These are phyloP conservation scores for Drymonia ruficornis DNA, from an alignment of 2,888 invertebrate species.

Conservation along the genomic window DNA sequence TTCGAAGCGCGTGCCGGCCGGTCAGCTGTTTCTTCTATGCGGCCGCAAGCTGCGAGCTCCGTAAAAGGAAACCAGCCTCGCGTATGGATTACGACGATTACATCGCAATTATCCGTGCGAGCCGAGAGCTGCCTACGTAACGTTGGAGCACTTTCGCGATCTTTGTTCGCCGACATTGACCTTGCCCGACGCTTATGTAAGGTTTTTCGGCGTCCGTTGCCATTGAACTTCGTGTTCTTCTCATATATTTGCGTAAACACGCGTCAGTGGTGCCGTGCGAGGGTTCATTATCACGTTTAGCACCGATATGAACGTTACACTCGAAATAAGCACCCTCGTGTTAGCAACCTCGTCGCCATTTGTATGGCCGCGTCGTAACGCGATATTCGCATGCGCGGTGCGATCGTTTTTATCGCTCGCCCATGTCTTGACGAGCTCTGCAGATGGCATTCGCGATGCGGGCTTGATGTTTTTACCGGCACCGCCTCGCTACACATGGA, in stretches of 20 bases:
- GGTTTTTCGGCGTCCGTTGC: constrained; percentile 67
- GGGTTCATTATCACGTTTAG: constrained; percentile 57
- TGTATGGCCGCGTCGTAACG: constrained; percentile 56
- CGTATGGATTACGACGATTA: constrained; percentile 82
- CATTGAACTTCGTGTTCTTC: constrained; percentile 60
- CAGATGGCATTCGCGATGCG: constrained; percentile 67
- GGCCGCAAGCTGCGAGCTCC: constrained; percentile 78
- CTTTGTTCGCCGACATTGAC: constrained; percentile 81
- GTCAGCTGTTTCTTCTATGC: constrained; percentile 83
- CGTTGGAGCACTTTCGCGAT: constrained; percentile 79
- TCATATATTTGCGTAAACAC: constrained; percentile 54
- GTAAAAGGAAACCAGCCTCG: constrained; percentile 77
- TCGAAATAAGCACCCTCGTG: constrained; percentile 33
- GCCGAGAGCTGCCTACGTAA: constrained; percentile 61
- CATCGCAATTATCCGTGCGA: constrained; percentile 78
- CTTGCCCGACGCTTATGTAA: constrained; percentile 71
- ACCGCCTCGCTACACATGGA: constrained; percentile 53
- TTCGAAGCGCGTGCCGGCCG: constrained; percentile 77
- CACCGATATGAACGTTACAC: constrained; percentile 38
- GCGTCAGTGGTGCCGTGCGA: constrained; percentile 49
- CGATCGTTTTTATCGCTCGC: constrained; percentile 66
- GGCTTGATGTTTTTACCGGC: constrained; percentile 64
- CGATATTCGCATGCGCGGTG: constrained; percentile 65
- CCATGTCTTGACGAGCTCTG: constrained; percentile 60
- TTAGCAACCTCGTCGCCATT: constrained; percentile 47